Conservation (phyloP, 2,888 invertebrate genomes). For the Flexamia atlantica region DNA sequence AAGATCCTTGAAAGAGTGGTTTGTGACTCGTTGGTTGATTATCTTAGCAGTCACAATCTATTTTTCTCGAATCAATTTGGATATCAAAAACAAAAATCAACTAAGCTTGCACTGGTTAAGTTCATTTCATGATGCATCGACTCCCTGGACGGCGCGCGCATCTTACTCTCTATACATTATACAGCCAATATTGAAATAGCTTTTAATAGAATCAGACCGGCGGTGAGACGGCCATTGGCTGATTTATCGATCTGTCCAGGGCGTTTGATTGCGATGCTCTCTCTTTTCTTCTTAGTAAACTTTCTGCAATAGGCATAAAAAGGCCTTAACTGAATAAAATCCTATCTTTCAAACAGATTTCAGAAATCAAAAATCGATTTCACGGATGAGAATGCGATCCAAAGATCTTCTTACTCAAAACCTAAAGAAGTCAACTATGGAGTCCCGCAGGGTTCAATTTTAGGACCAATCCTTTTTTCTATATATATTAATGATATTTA, state of each 20-base stretch:
- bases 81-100: not conserved
- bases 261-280: slow-evolving; percentile 20
- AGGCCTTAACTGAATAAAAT: not conserved
- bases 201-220: no score
- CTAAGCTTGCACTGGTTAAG: not conserved
- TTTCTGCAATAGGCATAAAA: not conserved
- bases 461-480: no score
- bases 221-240: slow-evolving; percentile 12
- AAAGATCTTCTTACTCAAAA: no score
- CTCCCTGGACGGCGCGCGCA: slow-evolving; percentile 3
- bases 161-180: no score
- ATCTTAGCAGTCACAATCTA: not conserved
- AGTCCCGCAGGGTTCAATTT: no score
- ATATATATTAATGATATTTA: no score
- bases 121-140: not conserved
- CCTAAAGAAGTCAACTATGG: no score
- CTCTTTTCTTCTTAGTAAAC: not conserved
- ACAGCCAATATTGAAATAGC: no score
- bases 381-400: no score
- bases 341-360: not conserved
- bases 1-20: slow-evolving; percentile 4
- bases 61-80: not conserved
- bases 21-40: not conserved
- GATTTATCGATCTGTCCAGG: slow-evolving; percentile 35
- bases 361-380: not conserved